These are phyloP conservation scores for Engraulis encrasicolus DNA, from an alignment of 2,113 vertebrate genomes.

Conservation along the genomic window DNA sequence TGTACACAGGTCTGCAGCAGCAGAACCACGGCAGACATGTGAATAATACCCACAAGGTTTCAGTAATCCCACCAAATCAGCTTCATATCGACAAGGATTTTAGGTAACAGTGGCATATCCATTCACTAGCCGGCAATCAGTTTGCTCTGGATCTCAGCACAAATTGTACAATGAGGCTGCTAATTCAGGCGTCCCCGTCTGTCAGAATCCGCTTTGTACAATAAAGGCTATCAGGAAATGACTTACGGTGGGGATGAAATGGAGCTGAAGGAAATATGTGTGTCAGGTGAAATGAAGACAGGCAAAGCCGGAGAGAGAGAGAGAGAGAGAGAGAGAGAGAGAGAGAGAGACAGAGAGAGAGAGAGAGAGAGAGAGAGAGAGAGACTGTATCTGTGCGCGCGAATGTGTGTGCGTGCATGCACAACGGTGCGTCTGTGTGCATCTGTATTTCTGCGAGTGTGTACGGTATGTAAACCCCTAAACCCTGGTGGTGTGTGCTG, in stretches of 20 bases:
- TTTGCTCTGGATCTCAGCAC: background rate
- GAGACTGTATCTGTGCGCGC: too few relatives aligned
- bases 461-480: background rate
- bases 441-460: background rate
- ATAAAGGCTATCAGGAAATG: background rate
- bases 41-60: background rate
- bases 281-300: constrained; percentile 12
- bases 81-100: background rate
- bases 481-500: background rate
- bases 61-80: background rate
- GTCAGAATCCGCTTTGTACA: background rate
- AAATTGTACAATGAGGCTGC: background rate
- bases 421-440: background rate
- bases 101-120: background rate
- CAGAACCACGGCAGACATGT: background rate
- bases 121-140: background rate
- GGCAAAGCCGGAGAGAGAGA: constrained; percentile 30
- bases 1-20: background rate
- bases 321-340: background rate
- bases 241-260: background rate
- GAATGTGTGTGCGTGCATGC: too few relatives aligned
- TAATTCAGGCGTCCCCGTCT: constrained; percentile 12
- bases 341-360: background rate
- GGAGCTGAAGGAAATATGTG: background rate
- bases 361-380: too few relatives aligned